phyloP scores from a whole-genome alignment of 1,140 invertebrate species.

The Drosophila subobscura region DNA sequence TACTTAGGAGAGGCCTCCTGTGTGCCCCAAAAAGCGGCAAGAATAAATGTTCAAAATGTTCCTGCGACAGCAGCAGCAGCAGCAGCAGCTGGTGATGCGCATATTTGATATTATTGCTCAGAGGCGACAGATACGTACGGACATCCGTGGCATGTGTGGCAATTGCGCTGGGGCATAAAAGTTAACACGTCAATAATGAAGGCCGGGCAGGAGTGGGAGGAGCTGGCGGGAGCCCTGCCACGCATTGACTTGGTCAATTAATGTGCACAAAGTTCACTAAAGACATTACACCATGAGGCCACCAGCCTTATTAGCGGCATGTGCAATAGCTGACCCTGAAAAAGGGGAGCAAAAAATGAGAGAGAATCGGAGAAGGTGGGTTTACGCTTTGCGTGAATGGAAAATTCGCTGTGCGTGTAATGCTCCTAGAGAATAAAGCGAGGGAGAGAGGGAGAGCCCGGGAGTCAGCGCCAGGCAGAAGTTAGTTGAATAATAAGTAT shows the following conservation, averaged over 20 bases:
- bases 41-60: conserved; percentile 63
- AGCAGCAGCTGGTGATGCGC: conserved; percentile 64
- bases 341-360: too few relatives aligned
- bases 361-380: too few relatives aligned
- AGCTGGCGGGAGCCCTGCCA: conserved; percentile 18
- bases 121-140: conserved; percentile 1
- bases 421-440: conserved; percentile 9
- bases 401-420: conserved; percentile 54
- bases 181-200: conserved; percentile 69
- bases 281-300: background rate
- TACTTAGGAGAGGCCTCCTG: conserved; percentile 51
- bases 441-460: conserved; percentile 2
- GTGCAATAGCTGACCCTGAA: conserved; percentile 43
- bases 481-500: conserved; percentile 73
- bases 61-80: conserved; percentile 36
- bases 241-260: conserved; percentile 45
- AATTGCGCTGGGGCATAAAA: conserved; percentile 58
- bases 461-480: conserved; percentile 8
- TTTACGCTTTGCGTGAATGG: conserved; percentile 18
- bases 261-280: conserved; percentile 24
- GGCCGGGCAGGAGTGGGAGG: conserved; percentile 7
- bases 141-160: conserved; percentile 24
- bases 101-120: conserved; percentile 73
- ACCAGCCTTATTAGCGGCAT: conserved; percentile 7
- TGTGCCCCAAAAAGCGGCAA: conserved; percentile 13